Base-by-base conservation (phyloP, 1,140 invertebrate species). In the Batillaria attramentaria region DNA sequence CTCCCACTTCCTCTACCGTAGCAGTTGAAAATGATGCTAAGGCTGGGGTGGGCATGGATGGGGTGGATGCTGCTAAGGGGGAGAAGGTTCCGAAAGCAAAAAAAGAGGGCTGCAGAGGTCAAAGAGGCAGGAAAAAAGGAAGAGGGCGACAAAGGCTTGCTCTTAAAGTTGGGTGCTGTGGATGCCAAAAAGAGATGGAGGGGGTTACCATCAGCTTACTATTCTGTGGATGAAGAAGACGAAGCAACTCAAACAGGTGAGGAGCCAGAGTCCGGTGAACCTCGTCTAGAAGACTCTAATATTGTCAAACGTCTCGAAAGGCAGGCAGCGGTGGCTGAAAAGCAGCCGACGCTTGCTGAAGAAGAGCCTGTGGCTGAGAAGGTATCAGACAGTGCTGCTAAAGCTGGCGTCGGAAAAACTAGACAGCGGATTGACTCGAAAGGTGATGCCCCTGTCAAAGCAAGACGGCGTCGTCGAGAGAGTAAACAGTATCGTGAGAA, bases 361-460 rank as follows among this genome's bases (percentile, higher is more conserved):
- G n/a, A 20, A 3, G 57, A 60, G n/a, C 13, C n/a, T 42, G 33
- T 42, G 57, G 31, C 20, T 2, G 73, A 54, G 16, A 39, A 41
- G 41, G 18, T 57, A 6, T 50, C 54, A 3, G 35, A 3, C 20
- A 57, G 5, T 3, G n/a, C 20, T 6, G 10, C 68, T 3, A 70
- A 39, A 8, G 37, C n/a, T 24, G 24, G 31, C 18, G 37, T 41
- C 4, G 42, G 31, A 2, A 70, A n/a, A 28, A 13, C 41, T 3
- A 39, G 24, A 16, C 33, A 5, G 39, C 68, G 68, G 6, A 70
- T 41, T 24, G 66, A 41, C 16, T 70, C 57, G 20, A 60, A 60
- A 60, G 68, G 68, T 24, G 68, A 70, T 18, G 68, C 68, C 20
- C 73, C 73, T 1, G 54, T 65, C 35, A 75, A 75, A 13, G 73